These are phyloP conservation scores for Latrodectus geometricus DNA, from an alignment of 1,140 invertebrate species.

Conservation along the genomic window DNA sequence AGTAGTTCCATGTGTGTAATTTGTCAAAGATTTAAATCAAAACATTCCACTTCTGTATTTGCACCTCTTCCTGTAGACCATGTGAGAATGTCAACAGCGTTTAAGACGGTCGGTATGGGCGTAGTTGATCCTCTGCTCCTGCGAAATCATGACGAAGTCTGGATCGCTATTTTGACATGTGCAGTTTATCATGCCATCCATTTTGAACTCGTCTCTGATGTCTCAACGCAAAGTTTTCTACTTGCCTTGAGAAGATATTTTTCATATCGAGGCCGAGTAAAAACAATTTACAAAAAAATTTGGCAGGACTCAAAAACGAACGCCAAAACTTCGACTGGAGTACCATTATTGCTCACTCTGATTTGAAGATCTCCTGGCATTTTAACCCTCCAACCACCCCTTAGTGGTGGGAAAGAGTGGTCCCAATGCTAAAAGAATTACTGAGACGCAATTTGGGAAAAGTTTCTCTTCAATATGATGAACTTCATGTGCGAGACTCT, in stretches of 20 bases:
- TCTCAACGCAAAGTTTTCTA: constrained; percentile 27
- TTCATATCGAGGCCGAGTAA: constrained; percentile 64
- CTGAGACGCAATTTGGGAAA: too few species aligned
- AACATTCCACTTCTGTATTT: background rate
- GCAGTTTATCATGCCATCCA: constrained; percentile 64
- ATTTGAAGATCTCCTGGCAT: background rate
- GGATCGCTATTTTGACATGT: constrained; percentile 70
- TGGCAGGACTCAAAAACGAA: constrained; percentile 14
- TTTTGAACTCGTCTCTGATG: constrained; percentile 36
- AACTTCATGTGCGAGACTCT: constrained; percentile 65
- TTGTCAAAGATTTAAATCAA: constrained; percentile 1
- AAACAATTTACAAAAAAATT: constrained; percentile 34
- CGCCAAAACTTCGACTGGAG: background rate
- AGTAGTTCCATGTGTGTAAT: constrained; percentile 4
- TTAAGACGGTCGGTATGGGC: background rate
- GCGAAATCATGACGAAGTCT: constrained; percentile 62
- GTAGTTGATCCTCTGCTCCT: constrained; percentile 11
- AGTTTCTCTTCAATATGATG: too few species aligned
- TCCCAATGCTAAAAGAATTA: constrained; percentile 9
- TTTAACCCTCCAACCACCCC: constrained; percentile 3
- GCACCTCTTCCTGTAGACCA: background rate
- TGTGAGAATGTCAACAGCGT: background rate
- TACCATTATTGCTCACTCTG: too few species aligned
- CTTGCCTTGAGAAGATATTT: constrained; percentile 26
- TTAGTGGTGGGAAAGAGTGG: background rate